Evolutionary conservation across 2,113 vertebrate genomes (phyloP), one percentile per base, ranked within the genome.

Genomic region (Tupaia chinensis): DNA sequence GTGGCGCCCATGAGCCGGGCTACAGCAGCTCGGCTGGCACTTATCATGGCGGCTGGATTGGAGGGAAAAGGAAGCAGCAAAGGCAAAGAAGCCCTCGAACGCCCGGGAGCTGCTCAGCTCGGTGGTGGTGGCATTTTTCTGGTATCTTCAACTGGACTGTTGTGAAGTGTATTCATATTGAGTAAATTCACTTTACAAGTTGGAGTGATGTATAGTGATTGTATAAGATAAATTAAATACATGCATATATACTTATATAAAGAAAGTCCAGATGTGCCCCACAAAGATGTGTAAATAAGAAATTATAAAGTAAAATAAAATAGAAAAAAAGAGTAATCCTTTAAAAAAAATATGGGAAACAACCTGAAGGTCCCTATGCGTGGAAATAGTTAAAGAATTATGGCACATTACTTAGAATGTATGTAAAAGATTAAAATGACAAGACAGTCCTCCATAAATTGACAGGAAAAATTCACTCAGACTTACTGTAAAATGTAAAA

Each of bases 21-120:
- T 72, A 94, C 97, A 14, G 95, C 97, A 66, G 98, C 34, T 76
- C 98, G 96, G 88, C 97, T 94, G 27, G 96, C 98, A 13, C 93
- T 98, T 86, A 99, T 97, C 98, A 98, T 99, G 97, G 95, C 96
- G 93, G 32, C 14, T 8, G 63, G 4, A 65, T 3, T 3, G 2
- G 5, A 44, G 2, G 4, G 69, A 17, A 7, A 1, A 54, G 0
- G 1, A 23, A 15, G 4, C 25, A 29, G 13, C 44, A 29, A 61
- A 74, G 1, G 13, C 44, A 29, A 61, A 74, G 1, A n/a, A 1
- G 7, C 56, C 2, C 10, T 9, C 13, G 1, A 4, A 0, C 0
- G 9, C 2, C 34, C 4, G 6, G 4, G 63, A 72, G 56, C 6
- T 7, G 81, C 34, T 76, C 44, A 1, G 68, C 58, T 27, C 4